These are phyloP conservation scores for Phrynocephalus guinanensis DNA, from an alignment of 2,797 vertebrate genomes.

Conservation along the genomic window DNA sequence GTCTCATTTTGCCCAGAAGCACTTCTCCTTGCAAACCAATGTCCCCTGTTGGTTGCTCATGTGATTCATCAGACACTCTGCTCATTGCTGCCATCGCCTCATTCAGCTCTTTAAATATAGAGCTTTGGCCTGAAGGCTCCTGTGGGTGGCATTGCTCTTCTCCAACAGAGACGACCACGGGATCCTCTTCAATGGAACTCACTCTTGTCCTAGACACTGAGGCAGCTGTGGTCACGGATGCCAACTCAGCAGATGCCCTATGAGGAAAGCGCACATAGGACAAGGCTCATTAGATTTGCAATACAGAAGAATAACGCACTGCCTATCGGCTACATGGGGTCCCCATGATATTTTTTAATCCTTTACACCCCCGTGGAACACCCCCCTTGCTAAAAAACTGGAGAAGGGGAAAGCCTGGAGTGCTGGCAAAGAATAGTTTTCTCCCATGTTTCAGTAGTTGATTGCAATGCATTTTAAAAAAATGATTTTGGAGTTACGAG, in stretches of 20 bases:
- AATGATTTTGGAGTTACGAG: no score
- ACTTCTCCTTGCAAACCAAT: neutral
- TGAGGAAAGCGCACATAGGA: conserved; percentile 30
- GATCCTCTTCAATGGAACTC: conserved; percentile 62
- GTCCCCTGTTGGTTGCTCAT: neutral
- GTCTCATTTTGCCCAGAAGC: accelerated
- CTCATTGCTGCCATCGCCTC: conserved; percentile 62
- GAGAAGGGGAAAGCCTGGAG: no score
- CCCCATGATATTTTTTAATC: no score
- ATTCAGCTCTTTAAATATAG: conserved; percentile 69
- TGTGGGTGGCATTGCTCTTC: conserved; percentile 45
- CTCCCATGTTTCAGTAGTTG: no score
- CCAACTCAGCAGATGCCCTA: conserved; percentile 50
- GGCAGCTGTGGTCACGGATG: neutral
- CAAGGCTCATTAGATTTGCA: neutral
- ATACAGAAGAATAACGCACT: no score
- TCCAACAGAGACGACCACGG: conserved; percentile 51
- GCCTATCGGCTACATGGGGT: no score
- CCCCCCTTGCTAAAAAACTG: no score
- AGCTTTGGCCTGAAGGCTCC: conserved; percentile 37
- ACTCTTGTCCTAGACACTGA: neutral
- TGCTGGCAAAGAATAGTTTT: no score
- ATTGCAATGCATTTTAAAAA: no score
- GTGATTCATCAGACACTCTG: conserved; percentile 40
- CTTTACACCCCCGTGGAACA: no score